phyloP scores from a whole-genome alignment of 1,140 invertebrate genomes.

The Brachionus asplanchnoidis region DNA sequence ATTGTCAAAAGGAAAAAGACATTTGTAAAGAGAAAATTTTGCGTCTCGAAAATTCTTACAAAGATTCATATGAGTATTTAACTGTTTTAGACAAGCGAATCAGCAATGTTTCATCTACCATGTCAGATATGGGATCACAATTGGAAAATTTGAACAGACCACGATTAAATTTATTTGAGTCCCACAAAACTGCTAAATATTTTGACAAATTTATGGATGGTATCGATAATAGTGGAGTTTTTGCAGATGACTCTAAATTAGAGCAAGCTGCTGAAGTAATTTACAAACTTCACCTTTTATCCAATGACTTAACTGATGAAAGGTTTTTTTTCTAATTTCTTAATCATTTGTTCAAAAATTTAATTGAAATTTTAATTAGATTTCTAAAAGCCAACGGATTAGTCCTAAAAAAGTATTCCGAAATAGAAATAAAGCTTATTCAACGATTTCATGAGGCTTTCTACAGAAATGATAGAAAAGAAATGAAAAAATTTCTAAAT shows the following conservation, averaged over 20 bases:
- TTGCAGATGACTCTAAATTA: slow-evolving; percentile 60
- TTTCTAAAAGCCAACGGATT: neutral
- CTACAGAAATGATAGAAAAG: slow-evolving; percentile 36
- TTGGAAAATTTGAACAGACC: slow-evolving; percentile 34
- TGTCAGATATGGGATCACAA: slow-evolving; percentile 34
- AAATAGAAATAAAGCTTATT: slow-evolving; percentile 25
- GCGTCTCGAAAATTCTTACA: neutral
- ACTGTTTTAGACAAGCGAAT: slow-evolving; percentile 13
- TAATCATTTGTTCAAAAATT: neutral
- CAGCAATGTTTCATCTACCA: slow-evolving; percentile 1
- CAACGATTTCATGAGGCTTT: slow-evolving; percentile 21
- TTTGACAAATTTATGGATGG: slow-evolving; percentile 41
- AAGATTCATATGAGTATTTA: slow-evolving; percentile 25
- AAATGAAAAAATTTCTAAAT: slow-evolving; percentile 38
- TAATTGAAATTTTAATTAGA: neutral
- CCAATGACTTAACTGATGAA: slow-evolving; percentile 21
- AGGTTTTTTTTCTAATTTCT: neutral
- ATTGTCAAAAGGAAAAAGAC: slow-evolving; percentile 24
- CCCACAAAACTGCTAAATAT: slow-evolving; percentile 34
- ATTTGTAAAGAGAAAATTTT: neutral
- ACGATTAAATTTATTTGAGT: slow-evolving; percentile 2
- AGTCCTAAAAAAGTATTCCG: neutral
- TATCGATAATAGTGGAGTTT: slow-evolving; percentile 22
- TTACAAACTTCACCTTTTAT: slow-evolving; percentile 75
- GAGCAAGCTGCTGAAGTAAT: slow-evolving; percentile 97